Conservation (phyloP, 2,113 vertebrate genomes). For the Myiagra hebetior region DNA sequence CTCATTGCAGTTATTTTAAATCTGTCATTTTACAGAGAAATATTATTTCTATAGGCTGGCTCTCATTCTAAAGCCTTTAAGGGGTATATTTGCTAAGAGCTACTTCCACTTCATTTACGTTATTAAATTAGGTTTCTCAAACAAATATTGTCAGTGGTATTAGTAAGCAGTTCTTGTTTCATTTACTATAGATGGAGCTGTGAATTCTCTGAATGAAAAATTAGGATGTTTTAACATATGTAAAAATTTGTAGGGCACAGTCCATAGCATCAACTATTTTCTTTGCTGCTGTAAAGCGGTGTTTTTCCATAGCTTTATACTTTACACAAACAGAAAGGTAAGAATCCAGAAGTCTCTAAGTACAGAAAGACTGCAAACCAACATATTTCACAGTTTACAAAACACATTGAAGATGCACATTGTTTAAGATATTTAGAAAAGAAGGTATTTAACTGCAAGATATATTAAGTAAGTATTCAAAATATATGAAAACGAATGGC, state of each 20-base stretch:
- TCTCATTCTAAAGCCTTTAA: conserved; percentile 34
- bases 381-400: not conserved
- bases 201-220: conserved; percentile 27
- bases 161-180: conserved; percentile 10
- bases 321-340: not conserved
- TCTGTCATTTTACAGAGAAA: conserved; percentile 7
- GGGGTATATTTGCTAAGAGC: conserved; percentile 15
- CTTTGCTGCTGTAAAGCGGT: not conserved
- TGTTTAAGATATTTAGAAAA: conserved; percentile 2
- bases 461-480: not conserved
- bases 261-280: not conserved
- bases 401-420: not conserved
- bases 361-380: not conserved
- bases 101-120: conserved; percentile 35
- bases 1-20: conserved; percentile 19
- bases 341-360: not conserved
- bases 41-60: conserved; percentile 8
- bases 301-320: not conserved
- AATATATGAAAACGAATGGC: not conserved
- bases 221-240: not conserved
- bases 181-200: not conserved
- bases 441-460: not conserved
- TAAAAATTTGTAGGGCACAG: not conserved
- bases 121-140: conserved; percentile 55
- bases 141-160: conserved; percentile 26